Evolutionary conservation across 2,113 vertebrate genomes (phyloP).

Genomic region (Sprattus sprattus): DNA sequence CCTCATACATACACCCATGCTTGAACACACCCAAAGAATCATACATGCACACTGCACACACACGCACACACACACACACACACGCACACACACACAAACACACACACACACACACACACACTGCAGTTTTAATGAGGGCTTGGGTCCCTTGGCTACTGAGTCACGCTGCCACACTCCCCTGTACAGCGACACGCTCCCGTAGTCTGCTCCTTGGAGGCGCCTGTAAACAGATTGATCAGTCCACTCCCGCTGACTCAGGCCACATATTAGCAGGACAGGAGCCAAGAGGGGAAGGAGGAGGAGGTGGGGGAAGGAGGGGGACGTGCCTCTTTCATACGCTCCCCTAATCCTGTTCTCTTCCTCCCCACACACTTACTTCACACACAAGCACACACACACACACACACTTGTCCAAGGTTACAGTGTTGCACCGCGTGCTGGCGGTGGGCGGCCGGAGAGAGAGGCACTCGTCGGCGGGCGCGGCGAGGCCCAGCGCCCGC

Average conservation of each 20-base stretch:
- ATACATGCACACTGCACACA: background rate
- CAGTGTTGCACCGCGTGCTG: background rate
- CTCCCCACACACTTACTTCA: background rate
- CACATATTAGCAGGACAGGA: conserved; percentile 46
- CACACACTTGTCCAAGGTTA: conserved; percentile 27
- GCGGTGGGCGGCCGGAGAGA: background rate
- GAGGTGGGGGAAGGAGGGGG: conserved; percentile 29
- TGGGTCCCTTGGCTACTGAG: conserved; percentile 17
- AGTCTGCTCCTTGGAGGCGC: conserved; percentile 42
- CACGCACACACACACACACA: background rate
- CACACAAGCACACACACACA: background rate
- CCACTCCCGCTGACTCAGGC: conserved; percentile 66
- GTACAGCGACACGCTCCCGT: conserved; percentile 15
- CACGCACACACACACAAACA: background rate
- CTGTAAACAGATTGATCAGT: conserved; percentile 57
- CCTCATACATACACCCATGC: background rate
- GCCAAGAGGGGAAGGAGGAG: conserved; percentile 27
- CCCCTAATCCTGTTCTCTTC: background rate
- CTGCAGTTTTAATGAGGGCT: conserved; percentile 2
- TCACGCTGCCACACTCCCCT: conserved; percentile 34
- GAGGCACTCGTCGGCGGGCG: background rate
- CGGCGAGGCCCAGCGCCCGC: background rate
- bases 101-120: background rate
- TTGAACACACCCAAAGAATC: background rate
- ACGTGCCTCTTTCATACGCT: conserved; percentile 7